Evolutionary conservation across 2,113 vertebrate species (phyloP), one percentile per base, ranked within the genome.

Genomic region (Aegithalos caudatus): DNA sequence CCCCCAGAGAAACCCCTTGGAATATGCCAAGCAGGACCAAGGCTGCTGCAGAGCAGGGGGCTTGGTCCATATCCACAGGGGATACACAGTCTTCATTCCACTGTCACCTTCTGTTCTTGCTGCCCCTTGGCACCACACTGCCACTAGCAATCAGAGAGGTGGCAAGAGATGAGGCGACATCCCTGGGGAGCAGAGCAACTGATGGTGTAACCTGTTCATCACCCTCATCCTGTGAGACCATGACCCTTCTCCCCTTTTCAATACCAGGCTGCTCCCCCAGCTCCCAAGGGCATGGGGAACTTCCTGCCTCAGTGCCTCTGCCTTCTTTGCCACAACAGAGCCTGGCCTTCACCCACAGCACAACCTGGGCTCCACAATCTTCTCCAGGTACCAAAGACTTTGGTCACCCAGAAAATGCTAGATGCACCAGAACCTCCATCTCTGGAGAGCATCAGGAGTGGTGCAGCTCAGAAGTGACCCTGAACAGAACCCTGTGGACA

Each of bases 81-180:
- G 14, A 65, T 38, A 67, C 1, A 2, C 7, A 5, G 22, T 35
- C 20, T 44, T 74, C 47, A 44, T 62, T 74, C 37, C 2, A 14
- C 67, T 80, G 31, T 25, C 50, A 45, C 50, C 38, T 40, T 33
- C 48, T 72, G 45, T 38, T 44, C 29, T 79, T 37, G 13, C 50
- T 35, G 23, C 22, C 33, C 44, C 44, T 54, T 4, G 8, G 51
- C 47, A 33, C 45, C 14, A 47, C 0, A 0, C 44, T 56, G 44
- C 50, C 54, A 65, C 18, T 0, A 0, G 60, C 38, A 40, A 54
- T 23, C 45, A 38, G 31, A 50, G 57, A 71, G 58, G 15, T 18
- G 23, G 62, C 5, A 5, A 60, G 50, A 65, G 37, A 74, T 81
- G 23, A 86, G 18, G 29, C 14, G 53, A 47, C 50, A 35, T 29